Evolutionary conservation across 2,888 invertebrate genomes (phyloP).

Genomic region (Onchidella celtica): DNA sequence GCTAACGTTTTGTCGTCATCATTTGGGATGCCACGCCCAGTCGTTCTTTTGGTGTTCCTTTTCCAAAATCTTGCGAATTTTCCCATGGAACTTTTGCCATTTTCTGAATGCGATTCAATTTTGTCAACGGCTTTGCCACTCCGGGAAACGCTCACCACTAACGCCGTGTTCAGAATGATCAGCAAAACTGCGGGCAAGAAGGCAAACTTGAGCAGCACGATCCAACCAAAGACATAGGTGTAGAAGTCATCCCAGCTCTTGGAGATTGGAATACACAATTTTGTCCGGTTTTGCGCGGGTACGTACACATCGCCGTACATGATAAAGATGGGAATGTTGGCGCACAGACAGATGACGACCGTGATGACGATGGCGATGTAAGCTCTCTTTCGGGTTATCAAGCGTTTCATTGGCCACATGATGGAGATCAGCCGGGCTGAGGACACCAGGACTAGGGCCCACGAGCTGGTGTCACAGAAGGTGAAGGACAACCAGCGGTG

Average conservation of each 20-base stretch:
- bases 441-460: conserved; percentile 39
- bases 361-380: conserved; percentile 20
- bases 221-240: conserved; percentile 34
- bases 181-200: conserved; percentile 34
- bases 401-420: conserved; percentile 38
- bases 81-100: not conserved
- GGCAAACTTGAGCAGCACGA: conserved; percentile 42
- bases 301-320: conserved; percentile 30
- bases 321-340: conserved; percentile 41
- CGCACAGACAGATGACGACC: not conserved
- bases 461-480: conserved; percentile 35
- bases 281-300: not conserved
- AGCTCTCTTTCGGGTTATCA: conserved; percentile 17
- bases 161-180: conserved; percentile 29
- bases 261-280: not conserved
- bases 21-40: too few relatives aligned
- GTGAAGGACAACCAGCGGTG: conserved; percentile 44
- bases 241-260: conserved; percentile 11
- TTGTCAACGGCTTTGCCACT: conserved; percentile 9
- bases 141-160: conserved; percentile 14
- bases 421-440: conserved; percentile 40
- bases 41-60: not conserved
- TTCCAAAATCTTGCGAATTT: too few relatives aligned
- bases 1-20: too few relatives aligned
- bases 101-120: not conserved